Evolutionary conservation across 2,888 invertebrate species (phyloP), one percentile per base, ranked within the genome.

Genomic region (Luperina testacea): DNA sequence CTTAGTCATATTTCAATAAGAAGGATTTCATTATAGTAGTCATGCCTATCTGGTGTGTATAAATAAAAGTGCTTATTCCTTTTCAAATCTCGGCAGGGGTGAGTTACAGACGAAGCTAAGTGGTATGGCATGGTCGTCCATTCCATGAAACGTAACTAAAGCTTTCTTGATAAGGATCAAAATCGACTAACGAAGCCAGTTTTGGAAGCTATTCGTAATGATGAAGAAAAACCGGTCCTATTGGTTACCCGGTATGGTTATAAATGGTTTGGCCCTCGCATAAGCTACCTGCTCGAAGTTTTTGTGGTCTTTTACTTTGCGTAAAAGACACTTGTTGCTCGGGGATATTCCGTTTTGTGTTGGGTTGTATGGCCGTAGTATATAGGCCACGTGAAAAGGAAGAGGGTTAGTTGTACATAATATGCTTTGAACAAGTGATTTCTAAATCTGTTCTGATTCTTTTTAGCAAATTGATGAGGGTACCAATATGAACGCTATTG

Each of bases 241-340:
- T 95, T 90, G 86, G 85, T 91, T 91, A 91, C 91, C 84, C 83
- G 86, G 90, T 93, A 95, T 92, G 93, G 95, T 94, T 93, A 91
- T 93, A 93, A 95, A 94, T 95, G 92, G 94, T 90, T 91, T 92
- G 93, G 89, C 85, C 88, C 88, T 90, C 87, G 87, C 85, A 85
- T 90, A 90, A 88, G 91, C 94, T 96, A 96, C 96, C 96, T 96
- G 96, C 95, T 94, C 91, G 84, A 82, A 90, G 94, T 95, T 96
- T 96, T 96, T 96, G 94, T 96, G 93, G 91, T 95, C 92, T 95
- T 94, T 95, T 95, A 92, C 94, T 94, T 95, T 94, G 94, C 94
- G 94, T 94, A 94, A 94, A 94, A 94, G 93, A 94, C 96, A 96
- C 96, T 96, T 96, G 96, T 96, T 95, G 95, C 94, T 94, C 91